Evolutionary conservation across 2,888 invertebrate genomes (phyloP).

Genomic region (Cataglyphis altisquamis): DNA sequence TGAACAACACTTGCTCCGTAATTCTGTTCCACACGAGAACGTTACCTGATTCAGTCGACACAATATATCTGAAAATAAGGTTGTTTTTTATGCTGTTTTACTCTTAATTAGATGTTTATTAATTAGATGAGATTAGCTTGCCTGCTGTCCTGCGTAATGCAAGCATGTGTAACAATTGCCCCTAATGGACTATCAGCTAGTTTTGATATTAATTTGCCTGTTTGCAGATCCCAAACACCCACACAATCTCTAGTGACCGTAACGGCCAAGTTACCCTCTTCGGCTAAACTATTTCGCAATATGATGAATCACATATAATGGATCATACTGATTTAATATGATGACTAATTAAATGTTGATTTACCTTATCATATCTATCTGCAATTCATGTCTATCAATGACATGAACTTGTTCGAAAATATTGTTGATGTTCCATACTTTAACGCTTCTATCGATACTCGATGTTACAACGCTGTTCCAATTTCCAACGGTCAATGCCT

Average conservation of each 20-base stretch:
- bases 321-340: constrained; percentile 1
- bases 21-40: constrained; percentile 95
- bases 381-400: constrained; percentile 97
- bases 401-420: constrained; percentile 99
- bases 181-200: constrained; percentile 96
- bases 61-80: constrained; percentile 88
- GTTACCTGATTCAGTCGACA: constrained; percentile 97
- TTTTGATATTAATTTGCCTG: constrained; percentile 94
- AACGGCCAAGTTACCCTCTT: constrained; percentile 93
- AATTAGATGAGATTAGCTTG: constrained; percentile 79
- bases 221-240: constrained; percentile 97
- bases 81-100: background rate
- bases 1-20: constrained; percentile 92
- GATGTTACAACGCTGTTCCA: constrained; percentile 99
- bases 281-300: constrained; percentile 89
- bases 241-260: constrained; percentile 98
- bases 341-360: background rate
- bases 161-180: constrained; percentile 97
- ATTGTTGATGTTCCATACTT: constrained; percentile 99
- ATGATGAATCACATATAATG: background rate
- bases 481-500: constrained; percentile 94
- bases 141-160: constrained; percentile 94
- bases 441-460: constrained; percentile 98
- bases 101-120: background rate
- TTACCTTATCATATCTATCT: constrained; percentile 97